These are phyloP conservation scores for Lepetodrilus schrolli DNA, from an alignment of 2,888 invertebrate species.

Conservation along the genomic window DNA sequence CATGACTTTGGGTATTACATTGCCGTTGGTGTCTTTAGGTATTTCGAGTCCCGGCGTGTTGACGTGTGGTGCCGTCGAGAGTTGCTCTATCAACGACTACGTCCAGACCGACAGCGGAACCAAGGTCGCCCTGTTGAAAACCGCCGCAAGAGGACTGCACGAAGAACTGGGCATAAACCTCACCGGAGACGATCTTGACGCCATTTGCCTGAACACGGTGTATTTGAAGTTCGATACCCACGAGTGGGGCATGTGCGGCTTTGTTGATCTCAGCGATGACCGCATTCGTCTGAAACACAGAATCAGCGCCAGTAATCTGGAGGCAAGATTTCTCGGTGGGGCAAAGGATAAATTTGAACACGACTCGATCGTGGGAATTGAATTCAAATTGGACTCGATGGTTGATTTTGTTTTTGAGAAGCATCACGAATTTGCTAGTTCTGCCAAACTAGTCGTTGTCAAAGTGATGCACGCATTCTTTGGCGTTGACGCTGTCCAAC, in stretches of 20 bases:
- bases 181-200: constrained; percentile 37
- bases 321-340: constrained; percentile 39
- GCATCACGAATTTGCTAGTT: constrained; percentile 44
- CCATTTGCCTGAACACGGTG: constrained; percentile 41
- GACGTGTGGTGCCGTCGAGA: constrained; percentile 46
- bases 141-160: constrained; percentile 40
- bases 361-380: constrained; percentile 9
- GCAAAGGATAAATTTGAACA: constrained; percentile 48
- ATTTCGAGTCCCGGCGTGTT: constrained; percentile 40
- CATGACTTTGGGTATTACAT: too few relatives aligned
- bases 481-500: constrained; percentile 39
- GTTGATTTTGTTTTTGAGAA: constrained; percentile 43
- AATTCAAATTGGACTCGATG: constrained; percentile 41
- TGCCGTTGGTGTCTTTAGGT: too few relatives aligned
- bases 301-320: constrained; percentile 37
- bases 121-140: constrained; percentile 37
- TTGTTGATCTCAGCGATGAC: constrained; percentile 41
- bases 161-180: constrained; percentile 45
- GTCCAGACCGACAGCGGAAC: background rate
- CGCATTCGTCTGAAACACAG: constrained; percentile 34
- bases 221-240: constrained; percentile 45
- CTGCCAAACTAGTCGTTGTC: constrained; percentile 47
- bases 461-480: constrained; percentile 45
- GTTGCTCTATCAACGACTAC: constrained; percentile 41
- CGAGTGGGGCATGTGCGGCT: constrained; percentile 48